Conservation (phyloP, 2,113 vertebrate genomes). For the Pelodiscus sinensis region DNA sequence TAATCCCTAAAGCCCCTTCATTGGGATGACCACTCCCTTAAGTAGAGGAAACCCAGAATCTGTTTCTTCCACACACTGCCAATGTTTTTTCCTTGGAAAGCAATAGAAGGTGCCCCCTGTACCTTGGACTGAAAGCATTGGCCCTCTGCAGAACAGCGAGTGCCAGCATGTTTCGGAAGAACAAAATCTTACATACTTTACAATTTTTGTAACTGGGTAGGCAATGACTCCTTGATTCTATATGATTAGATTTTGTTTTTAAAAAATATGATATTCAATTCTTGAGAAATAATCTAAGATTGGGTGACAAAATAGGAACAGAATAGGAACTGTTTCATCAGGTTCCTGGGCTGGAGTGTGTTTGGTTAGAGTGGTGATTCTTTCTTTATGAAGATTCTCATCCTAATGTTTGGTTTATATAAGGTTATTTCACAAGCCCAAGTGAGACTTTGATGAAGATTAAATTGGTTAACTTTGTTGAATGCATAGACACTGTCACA, state of each 20-base stretch:
- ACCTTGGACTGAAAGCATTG: neutral
- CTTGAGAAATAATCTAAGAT: neutral
- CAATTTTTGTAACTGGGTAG: neutral
- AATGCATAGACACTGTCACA: rapidly evolving
- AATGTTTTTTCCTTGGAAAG: neutral
- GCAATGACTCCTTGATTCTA: neutral
- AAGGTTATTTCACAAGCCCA: neutral
- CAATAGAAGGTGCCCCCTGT: neutral
- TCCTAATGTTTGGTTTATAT: rapidly evolving
- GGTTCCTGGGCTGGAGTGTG: neutral
- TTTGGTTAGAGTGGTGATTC: neutral
- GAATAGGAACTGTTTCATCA: neutral
- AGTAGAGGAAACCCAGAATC: neutral
- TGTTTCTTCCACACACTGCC: neutral
- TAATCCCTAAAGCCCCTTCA: neutral
- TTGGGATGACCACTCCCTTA: neutral
- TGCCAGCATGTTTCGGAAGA: neutral
- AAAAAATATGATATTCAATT: neutral
- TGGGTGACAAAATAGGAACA: neutral
- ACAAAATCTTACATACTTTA: neutral
- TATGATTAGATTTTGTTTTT: neutral
- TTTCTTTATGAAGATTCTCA: neutral
- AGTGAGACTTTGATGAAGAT: neutral
- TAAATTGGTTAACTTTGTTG: neutral
- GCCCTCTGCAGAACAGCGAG: rapidly evolving